Evolutionary conservation across 2,113 vertebrate species (phyloP), one percentile per base, ranked within the genome.

Genomic region (Reinhardtius hippoglossoides): DNA sequence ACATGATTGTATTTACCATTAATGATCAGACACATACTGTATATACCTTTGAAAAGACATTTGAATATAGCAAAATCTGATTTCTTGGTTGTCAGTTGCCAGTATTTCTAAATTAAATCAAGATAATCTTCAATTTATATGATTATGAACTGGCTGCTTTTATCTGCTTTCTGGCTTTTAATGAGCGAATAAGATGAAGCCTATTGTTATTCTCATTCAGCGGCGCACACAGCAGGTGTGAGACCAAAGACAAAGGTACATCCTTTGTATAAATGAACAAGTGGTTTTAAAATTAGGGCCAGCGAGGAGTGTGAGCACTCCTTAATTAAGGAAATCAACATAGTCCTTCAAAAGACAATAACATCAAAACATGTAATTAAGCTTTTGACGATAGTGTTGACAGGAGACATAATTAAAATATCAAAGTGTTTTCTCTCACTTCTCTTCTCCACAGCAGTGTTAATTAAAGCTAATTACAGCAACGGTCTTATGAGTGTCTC

Each of bases 381-480:
- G 75, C 77, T 78, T 87, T 74, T 76, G 54, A 85, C 85, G 56
- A 77, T 81, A 70, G 81, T 84, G 81, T 69, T 82, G 88, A 85
- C 82, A 89, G 60, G 67, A 72, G 70, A 79, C 68, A 64, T 91
- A 85, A 93, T 91, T 91, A 90, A 84, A 84, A 82, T 75, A 70
- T 62, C 21, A 56, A 24, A 56, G 76, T 81, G 73, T 82, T 54
- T n/a, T 54, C 59, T 83, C 72, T 60, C 69, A 66, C 76, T 62
- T 70, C 74, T 74, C 58, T 46, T 58, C 67, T 75, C 50, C 31
- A 13, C 24, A 42, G 81, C 61, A 74, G 70, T 42, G 81, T 85
- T 92, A 88, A 87, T 89, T 87, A 86, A 90, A 89, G 78, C 61
- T 86, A 84, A 89, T 93, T 86, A 92, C 76, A 74, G 64, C 4